Percentiles rank a stretch among this genome's conserved stretches.
Evolutionary conservation across 2,888 invertebrate genomes (phyloP).

Genomic region (Synanthedon formicaeformis): DNA sequence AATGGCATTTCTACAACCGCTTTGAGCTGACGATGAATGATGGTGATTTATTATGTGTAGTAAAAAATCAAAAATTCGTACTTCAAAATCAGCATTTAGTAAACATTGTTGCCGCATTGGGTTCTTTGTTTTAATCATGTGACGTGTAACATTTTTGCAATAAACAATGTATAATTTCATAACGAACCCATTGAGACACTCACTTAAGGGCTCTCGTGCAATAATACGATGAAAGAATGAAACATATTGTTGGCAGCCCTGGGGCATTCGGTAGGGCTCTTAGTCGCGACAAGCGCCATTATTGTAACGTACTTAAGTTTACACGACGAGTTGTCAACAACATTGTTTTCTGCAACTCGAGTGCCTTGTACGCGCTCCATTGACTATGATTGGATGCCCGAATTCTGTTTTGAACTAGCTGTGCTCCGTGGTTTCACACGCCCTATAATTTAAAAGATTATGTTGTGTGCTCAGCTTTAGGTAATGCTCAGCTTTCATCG

Average conservation of each 20-base stretch:
- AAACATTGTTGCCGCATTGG: no score
- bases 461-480: no score
- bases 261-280: conserved; percentile 11
- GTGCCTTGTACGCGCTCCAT: conserved; percentile 2
- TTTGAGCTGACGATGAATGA: no score
- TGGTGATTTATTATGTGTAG: no score
- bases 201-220: neutral
- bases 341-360: conserved; percentile 32
- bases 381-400: neutral
- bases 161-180: neutral
- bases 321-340: conserved; percentile 29
- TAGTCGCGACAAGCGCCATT: conserved; percentile 26
- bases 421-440: no score
- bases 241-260: conserved; percentile 9
- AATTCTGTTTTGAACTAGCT: neutral
- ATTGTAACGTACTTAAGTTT: conserved; percentile 25
- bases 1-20: no score
- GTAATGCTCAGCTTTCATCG: no score
- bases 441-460: no score
- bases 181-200: neutral
- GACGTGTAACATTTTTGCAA: neutral
- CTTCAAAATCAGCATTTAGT: no score
- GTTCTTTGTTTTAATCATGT: no score
- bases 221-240: neutral
- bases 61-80: no score